Conservation (phyloP, 2,888 invertebrate genomes). For the Cosmia pyralina region DNA sequence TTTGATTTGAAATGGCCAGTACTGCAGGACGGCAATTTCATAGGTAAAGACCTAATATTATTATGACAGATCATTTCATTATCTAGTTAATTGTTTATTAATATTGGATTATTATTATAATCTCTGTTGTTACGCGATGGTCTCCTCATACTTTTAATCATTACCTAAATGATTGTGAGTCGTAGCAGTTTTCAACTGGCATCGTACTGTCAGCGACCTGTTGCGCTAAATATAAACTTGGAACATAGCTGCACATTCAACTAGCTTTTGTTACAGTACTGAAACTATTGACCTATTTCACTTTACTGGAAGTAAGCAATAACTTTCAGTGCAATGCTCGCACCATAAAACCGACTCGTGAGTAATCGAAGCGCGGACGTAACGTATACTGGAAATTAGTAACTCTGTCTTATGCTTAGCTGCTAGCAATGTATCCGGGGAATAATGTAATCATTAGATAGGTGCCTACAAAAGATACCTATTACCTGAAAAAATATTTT, state of each 20-base stretch:
- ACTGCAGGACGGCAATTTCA: no score
- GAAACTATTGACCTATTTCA: conserved; percentile 90
- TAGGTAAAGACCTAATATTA: no score
- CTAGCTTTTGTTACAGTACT: conserved; percentile 89
- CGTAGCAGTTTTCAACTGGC: conserved; percentile 16
- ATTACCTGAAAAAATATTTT: neutral
- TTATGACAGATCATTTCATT: neutral
- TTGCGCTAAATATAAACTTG: conserved; percentile 82
- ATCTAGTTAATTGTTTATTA: neutral
- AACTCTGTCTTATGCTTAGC: conserved; percentile 33
- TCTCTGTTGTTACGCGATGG: neutral
- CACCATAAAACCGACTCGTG: conserved; percentile 83
- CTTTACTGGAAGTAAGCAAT: conserved; percentile 89
- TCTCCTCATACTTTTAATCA: conserved; percentile 2
- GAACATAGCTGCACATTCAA: conserved; percentile 83
- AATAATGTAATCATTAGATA: neutral
- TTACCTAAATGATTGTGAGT: conserved; percentile 2
- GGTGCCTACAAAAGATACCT: neutral
- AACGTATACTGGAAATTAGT: conserved; percentile 56
- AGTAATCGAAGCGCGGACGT: conserved; percentile 76
- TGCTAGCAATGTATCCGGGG: neutral
- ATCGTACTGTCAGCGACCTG: conserved; percentile 74
- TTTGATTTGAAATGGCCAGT: no score
- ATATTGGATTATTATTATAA: neutral
- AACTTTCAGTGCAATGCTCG: conserved; percentile 88